Evolutionary conservation across 2,888 invertebrate genomes (phyloP), one percentile per base, ranked within the genome.

Genomic region (Scaptomyza flava): DNA sequence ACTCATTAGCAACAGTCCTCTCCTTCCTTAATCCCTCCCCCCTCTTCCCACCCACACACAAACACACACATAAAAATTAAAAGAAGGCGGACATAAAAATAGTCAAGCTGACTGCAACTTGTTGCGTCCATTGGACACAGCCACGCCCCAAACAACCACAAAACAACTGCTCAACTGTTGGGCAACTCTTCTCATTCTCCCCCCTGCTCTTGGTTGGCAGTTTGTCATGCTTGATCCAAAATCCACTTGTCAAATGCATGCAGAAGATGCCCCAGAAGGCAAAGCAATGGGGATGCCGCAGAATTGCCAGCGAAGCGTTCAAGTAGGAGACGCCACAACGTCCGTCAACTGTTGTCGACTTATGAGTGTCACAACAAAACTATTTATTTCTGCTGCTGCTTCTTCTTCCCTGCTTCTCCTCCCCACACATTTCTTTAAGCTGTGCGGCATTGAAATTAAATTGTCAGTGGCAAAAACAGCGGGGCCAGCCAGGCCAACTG

Each of bases 311-410:
- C 75, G 51, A 67, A 71, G 74, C 63, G 76, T 65, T 73, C 36
- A 71, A 57, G 67, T 45, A 57, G 63, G 47, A 52, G 58, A 45
- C 64, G 68, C 38, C 75, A 43, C 36, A 46, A 11, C 59, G 54
- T 54, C 45, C 72, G 58, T 34, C 54, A 64, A 48, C 72, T 41
- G 41, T 41, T 41, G 58, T 66, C 76, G 72, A 77, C 82, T 82
- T 86, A 81, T 79, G 86, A 81, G 74, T 82, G 86, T 82, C 82
- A 82, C 86, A 82, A 82, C 86, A 86, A 77, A 82, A 82, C 82
- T 82, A 82, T 82, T 82, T 82, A 83, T 83, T 86, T 72, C 9
- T 11, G 7, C 12, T 7, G 9, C 3, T 8, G 8, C 8, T 7
- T 7, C 14, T 4, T n/a, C 5, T 11, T 4, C 46, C 11, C 5